Percentiles rank a stretch among this genome's conserved stretches.
phyloP scores from a whole-genome alignment of 2,888 invertebrate genomes.

The Drosophila nigritarsus region DNA sequence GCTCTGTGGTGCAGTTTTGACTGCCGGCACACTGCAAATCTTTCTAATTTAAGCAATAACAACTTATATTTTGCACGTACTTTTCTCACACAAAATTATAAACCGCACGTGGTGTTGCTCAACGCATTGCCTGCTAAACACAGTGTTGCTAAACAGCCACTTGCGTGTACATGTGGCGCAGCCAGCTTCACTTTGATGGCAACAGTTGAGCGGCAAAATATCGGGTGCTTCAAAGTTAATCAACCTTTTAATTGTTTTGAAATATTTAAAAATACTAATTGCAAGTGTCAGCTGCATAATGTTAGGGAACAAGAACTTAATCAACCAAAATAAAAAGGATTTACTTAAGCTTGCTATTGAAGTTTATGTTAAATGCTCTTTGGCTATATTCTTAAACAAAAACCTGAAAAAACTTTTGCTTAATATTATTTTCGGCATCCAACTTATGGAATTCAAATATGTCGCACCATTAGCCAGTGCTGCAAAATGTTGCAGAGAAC shows the following conservation, averaged over 20 bases:
- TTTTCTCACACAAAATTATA: constrained; percentile 37
- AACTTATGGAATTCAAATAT: neutral
- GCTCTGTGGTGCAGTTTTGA: constrained; percentile 24
- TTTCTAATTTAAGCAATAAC: constrained; percentile 17
- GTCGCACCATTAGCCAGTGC: neutral
- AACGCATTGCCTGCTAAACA: neutral
- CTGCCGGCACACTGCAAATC: constrained; percentile 12
- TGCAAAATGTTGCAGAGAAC: neutral
- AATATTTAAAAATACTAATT: neutral
- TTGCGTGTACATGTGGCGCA: neutral
- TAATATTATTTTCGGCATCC: neutral
- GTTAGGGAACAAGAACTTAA: neutral
- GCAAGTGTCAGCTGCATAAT: neutral
- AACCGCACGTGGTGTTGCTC: constrained; percentile 59
- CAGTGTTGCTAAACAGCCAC: constrained; percentile 26
- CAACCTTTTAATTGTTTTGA: neutral
- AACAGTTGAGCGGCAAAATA: constrained; percentile 2
- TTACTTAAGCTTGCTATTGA: neutral
- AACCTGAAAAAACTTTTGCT: neutral
- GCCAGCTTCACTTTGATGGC: constrained; percentile 10
- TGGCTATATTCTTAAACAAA: neutral
- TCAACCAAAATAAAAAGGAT: neutral
- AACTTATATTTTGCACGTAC: constrained; percentile 18
- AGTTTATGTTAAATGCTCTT: neutral
- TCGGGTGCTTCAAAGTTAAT: neutral